Evolutionary conservation across 2,888 invertebrate genomes (phyloP).

Genomic region (Tetragnatha montana): DNA sequence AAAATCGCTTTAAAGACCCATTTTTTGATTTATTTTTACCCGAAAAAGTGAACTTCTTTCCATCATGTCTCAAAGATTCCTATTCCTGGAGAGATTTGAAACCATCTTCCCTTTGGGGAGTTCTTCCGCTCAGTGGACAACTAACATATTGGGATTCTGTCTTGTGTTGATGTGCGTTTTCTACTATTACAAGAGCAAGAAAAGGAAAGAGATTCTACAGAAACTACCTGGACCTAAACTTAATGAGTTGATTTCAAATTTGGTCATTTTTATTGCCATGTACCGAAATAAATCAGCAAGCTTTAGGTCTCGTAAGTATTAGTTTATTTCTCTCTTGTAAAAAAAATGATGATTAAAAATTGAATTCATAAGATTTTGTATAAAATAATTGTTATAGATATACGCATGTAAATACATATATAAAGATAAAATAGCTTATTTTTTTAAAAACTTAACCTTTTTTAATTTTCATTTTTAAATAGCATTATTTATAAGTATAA

Average conservation of each 20-base stretch:
- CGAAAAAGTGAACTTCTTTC: not conserved
- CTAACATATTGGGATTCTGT: not conserved
- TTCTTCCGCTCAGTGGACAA: conserved; percentile 12
- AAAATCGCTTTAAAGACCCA: too few species aligned
- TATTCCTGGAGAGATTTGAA: conserved; percentile 15
- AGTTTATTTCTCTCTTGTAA: not conserved
- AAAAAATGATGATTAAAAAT: too few species aligned
- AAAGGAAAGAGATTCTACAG: not conserved
- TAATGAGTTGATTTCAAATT: conserved; percentile 52
- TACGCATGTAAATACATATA: too few species aligned
- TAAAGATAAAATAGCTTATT: too few species aligned
- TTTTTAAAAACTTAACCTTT: too few species aligned
- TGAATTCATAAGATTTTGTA: too few species aligned
- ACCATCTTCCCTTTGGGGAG: not conserved
- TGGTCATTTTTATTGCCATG: conserved; percentile 50
- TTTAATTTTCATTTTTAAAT: too few species aligned
- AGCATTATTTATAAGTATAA: too few species aligned
- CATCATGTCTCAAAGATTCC: conserved; percentile 11
- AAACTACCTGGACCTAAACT: conserved; percentile 63
- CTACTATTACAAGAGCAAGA: conserved; percentile 24
- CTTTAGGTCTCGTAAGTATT: conserved; percentile 55
- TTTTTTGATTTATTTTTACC: too few species aligned
- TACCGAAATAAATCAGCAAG: conserved; percentile 61
- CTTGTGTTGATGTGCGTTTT: not conserved
- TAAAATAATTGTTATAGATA: too few species aligned